Evolutionary conservation across 2,888 invertebrate genomes (phyloP), one percentile per base, ranked within the genome.

Genomic region (Ophion obscuratus): DNA sequence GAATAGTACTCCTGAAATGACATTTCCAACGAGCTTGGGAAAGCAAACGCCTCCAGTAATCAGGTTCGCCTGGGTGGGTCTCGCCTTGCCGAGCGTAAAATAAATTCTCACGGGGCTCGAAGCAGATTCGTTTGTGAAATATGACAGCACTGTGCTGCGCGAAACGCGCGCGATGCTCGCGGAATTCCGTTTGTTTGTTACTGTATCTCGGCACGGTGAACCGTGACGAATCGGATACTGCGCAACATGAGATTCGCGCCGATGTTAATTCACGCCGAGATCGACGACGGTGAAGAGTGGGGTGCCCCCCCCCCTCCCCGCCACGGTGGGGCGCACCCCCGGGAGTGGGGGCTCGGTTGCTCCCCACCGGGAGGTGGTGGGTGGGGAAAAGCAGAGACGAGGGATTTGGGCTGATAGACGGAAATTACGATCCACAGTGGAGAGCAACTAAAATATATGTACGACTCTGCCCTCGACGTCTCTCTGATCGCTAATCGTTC

Each of bases 401-500:
- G 75, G 76, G 70, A 62, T 77, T 24, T 61, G 68, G 62, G 11
- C 47, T 47, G 47, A 47, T 14, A 68, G 61, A 27, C 44, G 61
- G 68, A 79, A 70, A 81, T 92, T 90, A 89, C 89, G 87, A 89
- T 87, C 88, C 88, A 80, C 87, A 84, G 87, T 87, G 83, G 87
- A 85, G 89, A 90, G 88, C 76, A 53, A 59, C 47, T 24, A 62
- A 89, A 89, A 88, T 87, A 88, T 47, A 47, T 47, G 47, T 17
- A 47, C 47, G 47, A 47, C 47, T 88, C 86, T 84, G 75, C 71
- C 87, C 78, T 71, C 79, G 74, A 87, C 87, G 86, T 89, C 87
- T 86, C 88, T 81, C 86, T 88, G 87, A 90, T 90, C 89, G 86
- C 89, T 89, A 89, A 91, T 90, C 89, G 83, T 77, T 75, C 87